Percentiles rank a stretch among this genome's conserved stretches.
These are phyloP conservation scores for Drosophila aldrichi DNA, from an alignment of 2,888 invertebrate species.

Conservation along the genomic window DNA sequence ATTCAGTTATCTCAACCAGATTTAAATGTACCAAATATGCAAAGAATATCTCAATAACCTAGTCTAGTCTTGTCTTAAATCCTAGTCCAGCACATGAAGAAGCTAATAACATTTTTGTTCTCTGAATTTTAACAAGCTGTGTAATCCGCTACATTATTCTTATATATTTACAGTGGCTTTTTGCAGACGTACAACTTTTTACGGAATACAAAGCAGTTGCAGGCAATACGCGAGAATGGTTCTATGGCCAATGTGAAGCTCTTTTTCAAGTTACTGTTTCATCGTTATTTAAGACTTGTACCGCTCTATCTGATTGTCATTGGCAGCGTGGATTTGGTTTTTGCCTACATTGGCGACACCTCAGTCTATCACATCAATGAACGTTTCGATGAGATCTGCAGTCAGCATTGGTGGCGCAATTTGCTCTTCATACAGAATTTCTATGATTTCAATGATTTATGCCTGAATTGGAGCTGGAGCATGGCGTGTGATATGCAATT, in stretches of 20 bases:
- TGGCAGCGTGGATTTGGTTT: conserved; percentile 82
- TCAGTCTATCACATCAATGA: conserved; percentile 85
- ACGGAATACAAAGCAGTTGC: conserved; percentile 78
- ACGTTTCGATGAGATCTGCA: conserved; percentile 83
- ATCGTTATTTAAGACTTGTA: conserved; percentile 83
- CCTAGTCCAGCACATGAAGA: too few species aligned
- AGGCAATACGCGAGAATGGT: conserved; percentile 72
- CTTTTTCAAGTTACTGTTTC: conserved; percentile 81
- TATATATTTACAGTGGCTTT: conserved; percentile 77
- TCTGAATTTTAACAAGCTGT: too few species aligned
- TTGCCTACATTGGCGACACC: conserved; percentile 83
- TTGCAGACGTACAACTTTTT: conserved; percentile 84
- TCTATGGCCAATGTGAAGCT: conserved; percentile 74
- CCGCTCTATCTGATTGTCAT: conserved; percentile 83
- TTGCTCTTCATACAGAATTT: conserved; percentile 85
- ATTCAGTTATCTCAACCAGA: too few species aligned
- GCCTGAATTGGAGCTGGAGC: conserved; percentile 86
- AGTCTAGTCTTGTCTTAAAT: too few species aligned
- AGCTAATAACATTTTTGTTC: too few species aligned
- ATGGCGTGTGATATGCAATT: conserved; percentile 86
- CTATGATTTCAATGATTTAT: conserved; percentile 83
- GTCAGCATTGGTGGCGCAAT: conserved; percentile 85
- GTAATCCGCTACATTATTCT: background rate
- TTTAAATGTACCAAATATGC: too few species aligned
- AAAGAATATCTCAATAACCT: too few species aligned